Conservation (phyloP, 2,888 invertebrate species). For the Fragum sueziense region DNA sequence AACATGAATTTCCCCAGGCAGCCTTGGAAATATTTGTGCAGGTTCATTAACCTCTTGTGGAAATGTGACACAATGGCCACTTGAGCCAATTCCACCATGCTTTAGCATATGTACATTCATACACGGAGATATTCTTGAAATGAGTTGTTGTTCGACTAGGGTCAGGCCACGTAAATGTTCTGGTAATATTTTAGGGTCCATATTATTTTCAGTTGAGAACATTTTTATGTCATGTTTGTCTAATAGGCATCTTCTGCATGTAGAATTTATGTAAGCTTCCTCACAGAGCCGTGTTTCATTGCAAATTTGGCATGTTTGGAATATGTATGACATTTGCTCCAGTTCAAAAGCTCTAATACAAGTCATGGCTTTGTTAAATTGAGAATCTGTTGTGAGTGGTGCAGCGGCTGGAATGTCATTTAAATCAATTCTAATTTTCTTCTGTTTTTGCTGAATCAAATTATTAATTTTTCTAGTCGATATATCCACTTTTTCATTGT, state of each 20-base stretch:
- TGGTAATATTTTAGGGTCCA: constrained; percentile 36
- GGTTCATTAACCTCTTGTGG: constrained; percentile 31
- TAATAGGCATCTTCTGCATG: not conserved
- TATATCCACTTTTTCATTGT: not conserved
- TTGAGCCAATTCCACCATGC: constrained; percentile 44
- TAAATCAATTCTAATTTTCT: not conserved
- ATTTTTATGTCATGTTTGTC: constrained; percentile 47
- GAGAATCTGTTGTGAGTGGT: not conserved
- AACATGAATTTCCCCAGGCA: constrained; percentile 46
- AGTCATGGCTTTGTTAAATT: constrained; percentile 33
- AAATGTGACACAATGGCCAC: constrained; percentile 49
- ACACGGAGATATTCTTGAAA: constrained; percentile 36
- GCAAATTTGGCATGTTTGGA: not conserved
- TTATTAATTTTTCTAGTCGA: not conserved
- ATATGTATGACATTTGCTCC: constrained; percentile 28
- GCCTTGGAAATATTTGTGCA: constrained; percentile 36
- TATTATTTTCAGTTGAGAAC: constrained; percentile 54
- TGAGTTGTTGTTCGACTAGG: constrained; percentile 49
- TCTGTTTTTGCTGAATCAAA: not conserved
- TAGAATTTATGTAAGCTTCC: not conserved
- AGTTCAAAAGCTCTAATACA: constrained; percentile 36
- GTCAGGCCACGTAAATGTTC: constrained; percentile 18
- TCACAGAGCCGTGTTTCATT: not conserved
- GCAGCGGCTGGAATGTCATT: not conserved
- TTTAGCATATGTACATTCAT: constrained; percentile 48